Evolutionary conservation across 2,888 invertebrate genomes (phyloP).

Genomic region (Nasonovia ribisnigri): DNA sequence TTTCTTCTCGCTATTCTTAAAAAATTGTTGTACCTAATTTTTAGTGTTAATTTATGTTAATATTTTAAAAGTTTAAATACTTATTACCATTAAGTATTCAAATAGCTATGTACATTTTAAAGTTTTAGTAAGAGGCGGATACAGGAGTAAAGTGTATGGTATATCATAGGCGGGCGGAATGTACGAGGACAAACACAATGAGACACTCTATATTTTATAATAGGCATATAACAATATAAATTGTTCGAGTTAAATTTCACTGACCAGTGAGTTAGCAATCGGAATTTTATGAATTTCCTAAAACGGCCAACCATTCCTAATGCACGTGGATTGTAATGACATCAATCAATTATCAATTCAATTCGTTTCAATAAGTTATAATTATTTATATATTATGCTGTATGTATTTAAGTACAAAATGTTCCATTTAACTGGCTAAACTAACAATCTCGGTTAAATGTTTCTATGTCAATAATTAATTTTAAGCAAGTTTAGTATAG

Average conservation of each 20-base stretch:
- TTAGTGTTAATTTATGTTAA: background rate
- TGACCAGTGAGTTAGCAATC: background rate
- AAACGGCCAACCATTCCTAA: background rate
- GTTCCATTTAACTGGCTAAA: background rate
- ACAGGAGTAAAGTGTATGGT: background rate
- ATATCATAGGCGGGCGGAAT: background rate
- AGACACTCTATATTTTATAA: background rate
- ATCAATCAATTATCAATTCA: background rate
- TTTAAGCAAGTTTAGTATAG: background rate
- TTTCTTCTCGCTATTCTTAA: background rate
- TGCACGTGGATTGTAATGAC: background rate
- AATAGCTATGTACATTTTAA: background rate
- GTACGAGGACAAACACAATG: background rate
- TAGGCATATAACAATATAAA: background rate
- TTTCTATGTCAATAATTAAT: background rate
- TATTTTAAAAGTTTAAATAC: background rate
- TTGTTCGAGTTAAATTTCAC: background rate
- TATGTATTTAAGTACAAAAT: background rate
- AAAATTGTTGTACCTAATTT: background rate
- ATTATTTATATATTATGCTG: background rate
- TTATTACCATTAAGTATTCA: background rate
- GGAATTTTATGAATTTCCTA: background rate
- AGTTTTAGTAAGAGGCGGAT: background rate
- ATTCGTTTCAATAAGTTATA: background rate
- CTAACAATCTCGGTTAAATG: background rate